A percentile compares a stretch with the other conserved stretches of the same genome.
Conservation (phyloP, 2,797 vertebrate genomes). For the Gallinago stenura region DNA sequence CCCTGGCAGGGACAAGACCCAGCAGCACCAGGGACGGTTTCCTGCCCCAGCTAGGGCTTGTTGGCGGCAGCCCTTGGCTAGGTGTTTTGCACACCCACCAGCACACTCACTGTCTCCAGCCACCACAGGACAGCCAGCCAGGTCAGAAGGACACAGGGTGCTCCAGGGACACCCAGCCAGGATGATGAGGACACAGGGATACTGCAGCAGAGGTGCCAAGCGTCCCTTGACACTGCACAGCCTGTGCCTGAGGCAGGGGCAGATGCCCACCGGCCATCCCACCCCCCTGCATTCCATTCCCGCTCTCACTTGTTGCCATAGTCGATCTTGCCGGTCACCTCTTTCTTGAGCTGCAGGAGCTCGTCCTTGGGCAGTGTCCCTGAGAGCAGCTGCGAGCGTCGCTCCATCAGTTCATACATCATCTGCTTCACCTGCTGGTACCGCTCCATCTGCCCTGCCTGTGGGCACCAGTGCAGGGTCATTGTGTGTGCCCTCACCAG, state of each 20-base stretch:
- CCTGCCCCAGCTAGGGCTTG: neutral
- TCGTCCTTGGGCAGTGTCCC: slow-evolving; percentile 66
- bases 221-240: accelerated
- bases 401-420: slow-evolving; percentile 73
- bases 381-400: slow-evolving; percentile 65
- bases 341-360: slow-evolving; percentile 65
- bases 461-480: accelerated
- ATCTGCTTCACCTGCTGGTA: slow-evolving; percentile 48
- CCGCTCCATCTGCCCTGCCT: slow-evolving; percentile 25
- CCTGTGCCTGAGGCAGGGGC: neutral
- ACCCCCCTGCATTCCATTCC: accelerated
- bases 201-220: neutral
- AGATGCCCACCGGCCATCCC: neutral
- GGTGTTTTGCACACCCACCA: neutral
- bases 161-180: neutral
- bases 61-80: accelerated
- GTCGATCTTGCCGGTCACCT: slow-evolving; percentile 73
- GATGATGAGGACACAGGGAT: neutral
- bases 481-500: accelerated
- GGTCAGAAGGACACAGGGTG: neutral
- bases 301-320: slow-evolving; percentile 64
- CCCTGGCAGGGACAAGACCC: neutral
- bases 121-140: neutral
- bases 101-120: neutral
- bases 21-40: neutral